A percentile compares a stretch with the other conserved stretches of the same genome.
These are phyloP conservation scores for Thumatha senex DNA, from an alignment of 2,888 invertebrate genomes.

Conservation along the genomic window DNA sequence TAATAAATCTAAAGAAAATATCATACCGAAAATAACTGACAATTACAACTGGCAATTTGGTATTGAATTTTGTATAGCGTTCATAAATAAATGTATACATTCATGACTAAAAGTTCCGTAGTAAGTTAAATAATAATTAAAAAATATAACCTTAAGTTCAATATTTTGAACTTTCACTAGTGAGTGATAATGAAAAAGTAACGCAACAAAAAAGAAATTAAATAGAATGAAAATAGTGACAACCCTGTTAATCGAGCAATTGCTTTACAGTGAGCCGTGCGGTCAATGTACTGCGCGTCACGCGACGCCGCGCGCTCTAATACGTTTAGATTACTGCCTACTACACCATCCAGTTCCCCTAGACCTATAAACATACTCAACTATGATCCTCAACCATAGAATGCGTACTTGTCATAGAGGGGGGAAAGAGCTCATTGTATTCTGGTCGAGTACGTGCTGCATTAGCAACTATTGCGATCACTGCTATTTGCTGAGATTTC, in stretches of 20 bases:
- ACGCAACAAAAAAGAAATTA: too few species aligned
- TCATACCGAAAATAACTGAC: too few species aligned
- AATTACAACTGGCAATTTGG: too few species aligned
- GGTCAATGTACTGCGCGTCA: slow-evolving; percentile 78
- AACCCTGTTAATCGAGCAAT: slow-evolving; percentile 73
- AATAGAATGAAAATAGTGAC: slow-evolving; percentile 35
- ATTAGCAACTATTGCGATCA: slow-evolving; percentile 64
- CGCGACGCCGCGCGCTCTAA: slow-evolving; percentile 75
- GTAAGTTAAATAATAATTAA: too few species aligned
- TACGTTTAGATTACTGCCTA: slow-evolving; percentile 79
- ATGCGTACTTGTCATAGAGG: slow-evolving; percentile 3
- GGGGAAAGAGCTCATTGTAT: slow-evolving; percentile 36
- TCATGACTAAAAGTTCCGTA: too few species aligned
- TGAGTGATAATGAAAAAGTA: too few species aligned
- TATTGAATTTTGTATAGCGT: too few species aligned
- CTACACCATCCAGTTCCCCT: slow-evolving; percentile 49
- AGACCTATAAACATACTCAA: slow-evolving; percentile 38
- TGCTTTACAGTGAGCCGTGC: slow-evolving; percentile 66
- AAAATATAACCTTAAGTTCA: too few species aligned
- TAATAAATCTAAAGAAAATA: too few species aligned
- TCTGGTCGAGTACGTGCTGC: slow-evolving; percentile 46
- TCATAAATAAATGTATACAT: too few species aligned
- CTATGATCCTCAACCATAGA: slow-evolving; percentile 15
- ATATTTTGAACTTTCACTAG: too few species aligned
- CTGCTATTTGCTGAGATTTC: slow-evolving; percentile 69